These are phyloP conservation scores for Lepilemur ruficaudatus DNA, from an alignment of 2,797 vertebrate genomes.

Conservation along the genomic window DNA sequence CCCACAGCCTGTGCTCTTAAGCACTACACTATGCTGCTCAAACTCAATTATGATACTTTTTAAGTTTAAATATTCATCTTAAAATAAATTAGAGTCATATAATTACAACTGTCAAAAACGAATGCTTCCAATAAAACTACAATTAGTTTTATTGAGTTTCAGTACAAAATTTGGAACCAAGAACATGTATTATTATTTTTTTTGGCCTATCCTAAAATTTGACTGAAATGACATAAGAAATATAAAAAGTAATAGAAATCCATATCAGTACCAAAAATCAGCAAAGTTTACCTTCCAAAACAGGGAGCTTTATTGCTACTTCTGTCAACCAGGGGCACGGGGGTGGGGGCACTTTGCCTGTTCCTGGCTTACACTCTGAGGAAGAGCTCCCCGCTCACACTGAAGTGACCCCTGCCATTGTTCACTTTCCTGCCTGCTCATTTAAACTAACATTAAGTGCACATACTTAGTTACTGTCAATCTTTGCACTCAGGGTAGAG, in stretches of 20 bases:
- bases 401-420: neutral
- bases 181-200: neutral
- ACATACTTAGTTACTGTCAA: neutral
- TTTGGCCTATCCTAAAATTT: neutral
- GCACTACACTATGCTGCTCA: neutral
- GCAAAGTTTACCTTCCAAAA: neutral
- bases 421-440: neutral
- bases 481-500: neutral
- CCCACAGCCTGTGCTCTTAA: too few species aligned
- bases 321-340: neutral
- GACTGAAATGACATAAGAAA: neutral
- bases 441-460: neutral
- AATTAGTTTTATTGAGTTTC: neutral
- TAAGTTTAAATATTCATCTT: neutral
- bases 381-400: neutral
- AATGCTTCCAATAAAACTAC: neutral
- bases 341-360: too few species aligned
- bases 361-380: neutral
- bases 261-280: neutral
- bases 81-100: neutral
- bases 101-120: neutral
- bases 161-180: neutral
- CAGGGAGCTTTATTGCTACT: neutral
- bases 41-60: neutral
- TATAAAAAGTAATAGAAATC: neutral